phyloP scores from a whole-genome alignment of 2,113 vertebrate genomes.

The Microtus richardsoni region DNA sequence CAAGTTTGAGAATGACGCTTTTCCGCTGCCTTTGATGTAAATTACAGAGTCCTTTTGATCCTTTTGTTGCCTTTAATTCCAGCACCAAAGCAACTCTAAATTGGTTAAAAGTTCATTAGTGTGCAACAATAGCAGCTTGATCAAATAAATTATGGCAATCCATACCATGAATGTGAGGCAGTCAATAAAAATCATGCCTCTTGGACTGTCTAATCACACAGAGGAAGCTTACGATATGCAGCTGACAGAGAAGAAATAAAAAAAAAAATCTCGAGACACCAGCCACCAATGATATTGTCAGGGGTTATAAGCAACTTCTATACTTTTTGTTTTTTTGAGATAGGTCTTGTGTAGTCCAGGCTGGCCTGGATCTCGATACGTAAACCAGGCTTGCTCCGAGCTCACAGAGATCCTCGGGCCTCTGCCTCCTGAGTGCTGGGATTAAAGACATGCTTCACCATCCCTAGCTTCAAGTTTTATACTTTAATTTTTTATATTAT shows the following conservation, averaged over 20 bases:
- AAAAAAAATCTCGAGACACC: constrained; percentile 4
- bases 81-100: constrained; percentile 66
- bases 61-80: constrained; percentile 54
- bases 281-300: not conserved
- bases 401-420: not conserved
- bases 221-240: not conserved
- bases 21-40: constrained; percentile 62
- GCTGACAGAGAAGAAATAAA: not conserved
- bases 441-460: not conserved
- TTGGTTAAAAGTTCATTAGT: constrained; percentile 74
- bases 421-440: not conserved
- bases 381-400: not conserved
- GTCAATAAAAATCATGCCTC: constrained; percentile 53
- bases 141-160: constrained; percentile 75
- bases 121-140: constrained; percentile 71
- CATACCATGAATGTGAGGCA: constrained; percentile 53
- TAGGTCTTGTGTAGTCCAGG: not conserved
- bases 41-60: constrained; percentile 25
- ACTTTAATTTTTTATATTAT: not conserved
- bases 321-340: not conserved
- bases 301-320: not conserved
- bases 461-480: not conserved
- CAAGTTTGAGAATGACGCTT: constrained; percentile 61
- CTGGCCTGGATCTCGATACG: not conserved
- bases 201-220: constrained; percentile 12